Percentiles rank a stretch among this genome's conserved stretches.
phyloP scores from a whole-genome alignment of 2,113 vertebrate species.

The Psittacara wagleri region DNA sequence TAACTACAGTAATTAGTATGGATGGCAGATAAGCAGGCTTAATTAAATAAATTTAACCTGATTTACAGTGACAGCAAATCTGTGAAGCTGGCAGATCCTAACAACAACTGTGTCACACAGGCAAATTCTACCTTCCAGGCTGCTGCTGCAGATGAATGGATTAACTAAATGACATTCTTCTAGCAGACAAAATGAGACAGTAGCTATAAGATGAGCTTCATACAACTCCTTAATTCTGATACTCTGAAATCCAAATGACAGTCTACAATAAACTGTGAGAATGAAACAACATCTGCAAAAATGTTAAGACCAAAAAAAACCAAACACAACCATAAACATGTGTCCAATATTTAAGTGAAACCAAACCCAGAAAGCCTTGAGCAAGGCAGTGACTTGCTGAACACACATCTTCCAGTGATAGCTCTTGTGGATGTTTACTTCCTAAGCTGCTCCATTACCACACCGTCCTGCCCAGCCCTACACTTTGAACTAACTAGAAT shows the following conservation, averaged over 20 bases:
- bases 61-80: slow-evolving; percentile 59
- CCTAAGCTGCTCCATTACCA: background rate
- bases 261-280: background rate
- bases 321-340: background rate
- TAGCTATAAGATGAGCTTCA: background rate
- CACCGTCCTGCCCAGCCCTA: background rate
- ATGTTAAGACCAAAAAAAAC: rapidly evolving
- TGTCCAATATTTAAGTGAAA: background rate
- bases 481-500: background rate
- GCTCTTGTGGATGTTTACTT: background rate
- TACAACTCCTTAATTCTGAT: background rate
- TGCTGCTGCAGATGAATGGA: slow-evolving; percentile 17
- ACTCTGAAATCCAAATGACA: background rate
- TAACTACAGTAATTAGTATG: slow-evolving; percentile 65
- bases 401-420: background rate
- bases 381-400: background rate
- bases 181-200: background rate
- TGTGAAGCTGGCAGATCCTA: slow-evolving; percentile 36
- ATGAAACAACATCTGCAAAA: background rate
- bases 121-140: slow-evolving; percentile 51
- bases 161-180: slow-evolving; percentile 24
- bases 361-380: background rate
- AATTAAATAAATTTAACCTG: slow-evolving; percentile 69
- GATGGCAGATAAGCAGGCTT: slow-evolving; percentile 64
- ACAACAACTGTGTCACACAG: slow-evolving; percentile 44